phyloP scores from a whole-genome alignment of 2,888 invertebrate species.

The Campopleginae sp. region DNA sequence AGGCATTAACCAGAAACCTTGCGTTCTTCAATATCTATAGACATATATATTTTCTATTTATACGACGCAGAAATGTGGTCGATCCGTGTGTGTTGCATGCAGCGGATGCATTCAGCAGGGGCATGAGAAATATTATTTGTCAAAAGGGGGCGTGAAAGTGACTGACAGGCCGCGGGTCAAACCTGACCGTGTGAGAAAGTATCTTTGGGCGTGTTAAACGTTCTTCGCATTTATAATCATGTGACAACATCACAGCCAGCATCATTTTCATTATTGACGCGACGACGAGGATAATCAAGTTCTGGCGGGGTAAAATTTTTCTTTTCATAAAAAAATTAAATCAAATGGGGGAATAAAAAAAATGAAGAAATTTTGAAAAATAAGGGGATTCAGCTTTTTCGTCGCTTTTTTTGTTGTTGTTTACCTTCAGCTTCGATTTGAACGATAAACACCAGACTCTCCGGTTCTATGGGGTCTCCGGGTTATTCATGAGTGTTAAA shows the following conservation, averaged over 20 bases:
- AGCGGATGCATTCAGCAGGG: slow-evolving; percentile 17
- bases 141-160: slow-evolving; percentile 21
- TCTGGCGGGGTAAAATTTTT: background rate
- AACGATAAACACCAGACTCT: no score
- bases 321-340: background rate
- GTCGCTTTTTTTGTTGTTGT: no score
- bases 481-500: no score
- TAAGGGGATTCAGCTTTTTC: background rate
- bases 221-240: background rate
- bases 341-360: background rate
- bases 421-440: no score
- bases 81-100: slow-evolving; percentile 1
- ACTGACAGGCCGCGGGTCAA: slow-evolving; percentile 11
- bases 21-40: background rate
- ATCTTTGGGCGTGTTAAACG: slow-evolving; percentile 12
- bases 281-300: background rate
- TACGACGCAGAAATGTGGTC: background rate
- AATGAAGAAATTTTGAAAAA: background rate
- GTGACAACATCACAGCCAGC: background rate
- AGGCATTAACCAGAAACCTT: slow-evolving; percentile 1
- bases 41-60: background rate
- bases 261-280: background rate
- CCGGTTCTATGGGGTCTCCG: no score
- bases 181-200: slow-evolving; percentile 1
- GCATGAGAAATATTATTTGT: slow-evolving; percentile 34